Conservation (phyloP, 1,140 invertebrate species). For the Drosophila paulistorum region DNA sequence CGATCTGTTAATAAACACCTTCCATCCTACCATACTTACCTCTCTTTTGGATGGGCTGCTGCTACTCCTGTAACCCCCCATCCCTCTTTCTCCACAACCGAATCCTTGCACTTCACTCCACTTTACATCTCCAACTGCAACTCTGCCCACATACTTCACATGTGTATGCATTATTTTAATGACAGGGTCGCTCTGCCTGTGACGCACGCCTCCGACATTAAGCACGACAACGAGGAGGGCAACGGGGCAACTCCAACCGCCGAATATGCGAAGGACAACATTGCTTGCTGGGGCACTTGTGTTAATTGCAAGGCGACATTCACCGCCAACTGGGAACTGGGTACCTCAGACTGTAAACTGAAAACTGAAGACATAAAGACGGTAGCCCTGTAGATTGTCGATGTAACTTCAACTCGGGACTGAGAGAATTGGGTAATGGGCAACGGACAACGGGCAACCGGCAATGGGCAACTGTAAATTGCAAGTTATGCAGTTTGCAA, state of each 20-base stretch:
- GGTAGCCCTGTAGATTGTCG: background rate
- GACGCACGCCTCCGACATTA: conserved; percentile 73
- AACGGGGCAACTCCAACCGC: conserved; percentile 47
- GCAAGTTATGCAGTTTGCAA: conserved; percentile 40
- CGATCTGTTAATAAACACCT: conserved; percentile 83
- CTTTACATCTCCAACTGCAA: conserved; percentile 22
- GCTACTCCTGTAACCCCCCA: background rate
- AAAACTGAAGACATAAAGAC: background rate
- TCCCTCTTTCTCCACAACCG: background rate
- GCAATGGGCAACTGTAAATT: conserved; percentile 47
- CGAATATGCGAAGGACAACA: conserved; percentile 71
- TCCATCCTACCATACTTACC: conserved; percentile 28
- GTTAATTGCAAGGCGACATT: conserved; percentile 76
- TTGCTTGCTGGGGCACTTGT: conserved; percentile 63
- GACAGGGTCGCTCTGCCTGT: conserved; percentile 65
- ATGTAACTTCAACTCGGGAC: background rate
- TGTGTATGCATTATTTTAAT: conserved; percentile 82
- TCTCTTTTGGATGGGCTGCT: conserved; percentile 9
- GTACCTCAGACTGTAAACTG: conserved; percentile 14
- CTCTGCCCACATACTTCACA: conserved; percentile 77
- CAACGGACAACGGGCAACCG: conserved; percentile 35
- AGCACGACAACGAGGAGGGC: conserved; percentile 46
- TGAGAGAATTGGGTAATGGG: background rate
- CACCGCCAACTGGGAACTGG: conserved; percentile 60
- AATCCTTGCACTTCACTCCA: conserved; percentile 9